Percentiles rank a stretch among this genome's conserved stretches.
phyloP scores from a whole-genome alignment of 2,113 vertebrate genomes.

The Gymnarchus niloticus region DNA sequence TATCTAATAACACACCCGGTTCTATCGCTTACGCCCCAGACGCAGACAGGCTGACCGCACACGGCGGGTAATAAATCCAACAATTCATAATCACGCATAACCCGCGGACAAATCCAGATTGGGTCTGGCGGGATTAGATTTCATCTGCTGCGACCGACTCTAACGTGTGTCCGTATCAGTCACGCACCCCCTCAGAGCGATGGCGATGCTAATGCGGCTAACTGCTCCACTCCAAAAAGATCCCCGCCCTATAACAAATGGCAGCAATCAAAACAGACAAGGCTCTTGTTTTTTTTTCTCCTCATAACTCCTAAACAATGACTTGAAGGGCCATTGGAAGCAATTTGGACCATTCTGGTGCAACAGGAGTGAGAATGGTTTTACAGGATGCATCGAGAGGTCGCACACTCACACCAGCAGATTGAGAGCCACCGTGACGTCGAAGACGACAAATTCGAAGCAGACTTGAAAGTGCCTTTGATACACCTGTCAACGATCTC shows the following conservation, averaged over 20 bases:
- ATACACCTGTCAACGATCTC: not conserved
- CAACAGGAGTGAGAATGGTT: not conserved
- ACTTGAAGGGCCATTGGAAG: no score
- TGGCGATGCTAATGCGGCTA: not conserved
- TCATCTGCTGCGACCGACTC: not conserved
- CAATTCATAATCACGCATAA: conserved; percentile 6
- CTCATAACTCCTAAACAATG: not conserved
- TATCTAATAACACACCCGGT: conserved; percentile 29
- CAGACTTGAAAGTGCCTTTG: not conserved
- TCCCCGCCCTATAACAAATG: not conserved
- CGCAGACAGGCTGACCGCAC: conserved; percentile 7
- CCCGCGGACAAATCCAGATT: not conserved
- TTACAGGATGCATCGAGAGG: not conserved
- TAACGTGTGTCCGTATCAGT: not conserved
- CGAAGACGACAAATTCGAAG: not conserved
- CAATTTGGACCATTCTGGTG: no score
- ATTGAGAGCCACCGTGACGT: not conserved
- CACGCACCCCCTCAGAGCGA: no score
- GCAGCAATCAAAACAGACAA: not conserved
- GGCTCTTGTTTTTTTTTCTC: not conserved
- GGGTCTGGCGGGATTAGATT: not conserved
- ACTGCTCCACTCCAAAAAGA: not conserved
- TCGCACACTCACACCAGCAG: no score
- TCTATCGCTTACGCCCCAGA: conserved; percentile 17
- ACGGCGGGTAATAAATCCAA: conserved; percentile 18